Conservation (phyloP, 2,797 vertebrate genomes). For the Miichthys miiuy region DNA sequence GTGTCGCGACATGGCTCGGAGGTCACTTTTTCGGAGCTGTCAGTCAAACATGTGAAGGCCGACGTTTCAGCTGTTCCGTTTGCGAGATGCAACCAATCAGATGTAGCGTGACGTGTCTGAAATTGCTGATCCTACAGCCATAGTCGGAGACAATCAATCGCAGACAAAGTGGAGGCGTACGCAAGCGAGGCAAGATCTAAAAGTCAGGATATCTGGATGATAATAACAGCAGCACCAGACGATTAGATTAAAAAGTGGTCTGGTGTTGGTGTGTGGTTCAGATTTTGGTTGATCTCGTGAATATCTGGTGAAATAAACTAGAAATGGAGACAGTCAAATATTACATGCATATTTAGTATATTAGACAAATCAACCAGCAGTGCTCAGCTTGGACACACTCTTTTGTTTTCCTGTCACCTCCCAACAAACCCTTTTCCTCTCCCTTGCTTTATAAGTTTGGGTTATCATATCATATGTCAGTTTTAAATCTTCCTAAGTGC, state of each 20-base stretch:
- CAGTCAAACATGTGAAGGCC: no score
- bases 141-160: neutral
- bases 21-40: neutral
- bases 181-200: neutral
- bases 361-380: neutral
- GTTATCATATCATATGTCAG: conserved; percentile 29
- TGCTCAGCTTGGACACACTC: neutral
- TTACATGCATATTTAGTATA: neutral
- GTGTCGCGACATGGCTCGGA: neutral
- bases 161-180: neutral
- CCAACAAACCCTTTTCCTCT: conserved; percentile 31
- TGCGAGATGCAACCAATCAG: conserved; percentile 4
- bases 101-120: neutral
- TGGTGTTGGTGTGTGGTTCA: neutral
- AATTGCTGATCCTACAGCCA: neutral
- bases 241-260: neutral
- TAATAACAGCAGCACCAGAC: neutral
- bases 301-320: neutral
- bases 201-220: neutral
- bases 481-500: conserved; percentile 45
- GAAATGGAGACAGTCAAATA: neutral
- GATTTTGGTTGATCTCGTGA: neutral
- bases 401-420: conserved; percentile 25
- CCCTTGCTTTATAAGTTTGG: conserved; percentile 22
- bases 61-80: neutral